Evolutionary conservation across 2,888 invertebrate genomes (phyloP).

Genomic region (Caenorhabditis japonica): DNA sequence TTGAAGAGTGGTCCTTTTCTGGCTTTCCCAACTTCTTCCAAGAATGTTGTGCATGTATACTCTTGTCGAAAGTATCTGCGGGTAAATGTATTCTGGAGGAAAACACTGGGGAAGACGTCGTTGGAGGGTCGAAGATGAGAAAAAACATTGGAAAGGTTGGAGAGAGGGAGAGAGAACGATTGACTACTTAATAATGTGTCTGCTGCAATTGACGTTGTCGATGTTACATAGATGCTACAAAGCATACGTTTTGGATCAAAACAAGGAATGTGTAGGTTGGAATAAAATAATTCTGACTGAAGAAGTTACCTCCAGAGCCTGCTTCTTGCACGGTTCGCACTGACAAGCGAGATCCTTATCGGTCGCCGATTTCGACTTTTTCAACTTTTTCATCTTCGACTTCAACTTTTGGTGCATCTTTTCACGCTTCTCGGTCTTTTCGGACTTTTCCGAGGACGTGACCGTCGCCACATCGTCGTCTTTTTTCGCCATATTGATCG

Average conservation of each 20-base stretch:
- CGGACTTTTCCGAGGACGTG: slow-evolving; percentile 9
- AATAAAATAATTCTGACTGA: too few species aligned
- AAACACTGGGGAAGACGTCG: slow-evolving; percentile 19
- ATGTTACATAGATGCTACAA: too few species aligned
- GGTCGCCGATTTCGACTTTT: slow-evolving; percentile 28
- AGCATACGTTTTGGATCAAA: too few species aligned
- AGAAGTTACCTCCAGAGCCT: slow-evolving; percentile 2
- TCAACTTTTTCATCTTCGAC: slow-evolving; percentile 26
- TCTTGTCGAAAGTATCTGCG: too few species aligned
- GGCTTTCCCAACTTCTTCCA: too few species aligned
- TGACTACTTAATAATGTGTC: slow-evolving; percentile 36
- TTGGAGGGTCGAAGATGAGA: background rate
- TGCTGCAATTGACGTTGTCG: background rate
- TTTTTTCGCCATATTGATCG: slow-evolving; percentile 13
- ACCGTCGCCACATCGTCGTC: slow-evolving; percentile 11
- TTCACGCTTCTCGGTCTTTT: slow-evolving; percentile 29
- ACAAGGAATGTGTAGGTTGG: too few species aligned
- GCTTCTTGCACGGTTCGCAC: slow-evolving; percentile 26
- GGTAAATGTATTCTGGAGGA: slow-evolving; percentile 38
- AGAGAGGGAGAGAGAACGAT: slow-evolving; percentile 8
- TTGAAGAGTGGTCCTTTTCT: too few species aligned
- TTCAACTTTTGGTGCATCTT: slow-evolving; percentile 35
- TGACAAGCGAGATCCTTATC: slow-evolving; percentile 1
- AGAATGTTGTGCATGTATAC: too few species aligned
- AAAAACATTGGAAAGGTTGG: background rate